Percentiles rank a stretch among this genome's conserved stretches.
Conservation (phyloP, 2,888 invertebrate species). For the Rhamnusium bicolor region DNA sequence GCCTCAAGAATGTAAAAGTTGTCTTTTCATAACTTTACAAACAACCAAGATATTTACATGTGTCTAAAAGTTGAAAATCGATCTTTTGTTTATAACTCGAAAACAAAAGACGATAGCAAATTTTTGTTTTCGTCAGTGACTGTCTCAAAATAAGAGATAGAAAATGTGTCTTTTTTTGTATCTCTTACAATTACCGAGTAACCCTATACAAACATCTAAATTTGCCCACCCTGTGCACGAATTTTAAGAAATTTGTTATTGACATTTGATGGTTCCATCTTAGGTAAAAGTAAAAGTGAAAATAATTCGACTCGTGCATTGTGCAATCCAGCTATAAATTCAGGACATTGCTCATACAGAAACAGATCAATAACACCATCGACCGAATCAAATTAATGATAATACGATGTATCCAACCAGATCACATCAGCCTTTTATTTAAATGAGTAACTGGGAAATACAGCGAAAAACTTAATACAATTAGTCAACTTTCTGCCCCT, state of each 20-base stretch:
- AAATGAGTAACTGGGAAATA: background rate
- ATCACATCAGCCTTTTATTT: background rate
- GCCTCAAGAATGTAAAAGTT: no score
- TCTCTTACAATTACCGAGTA: no score
- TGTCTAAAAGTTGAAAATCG: no score
- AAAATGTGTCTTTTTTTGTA: no score
- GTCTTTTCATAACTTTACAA: no score
- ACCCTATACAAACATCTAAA: no score
- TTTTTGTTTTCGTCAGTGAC: no score
- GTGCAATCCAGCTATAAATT: background rate
- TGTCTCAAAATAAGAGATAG: no score
- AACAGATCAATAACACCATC: background rate
- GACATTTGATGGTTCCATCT: background rate
- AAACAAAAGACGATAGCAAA: no score
- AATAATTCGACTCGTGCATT: background rate
- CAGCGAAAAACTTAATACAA: background rate
- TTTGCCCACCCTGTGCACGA: background rate
- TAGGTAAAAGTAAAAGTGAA: background rate
- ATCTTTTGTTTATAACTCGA: no score
- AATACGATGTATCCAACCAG: background rate
- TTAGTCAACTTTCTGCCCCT: constrained; percentile 10
- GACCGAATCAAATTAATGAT: background rate
- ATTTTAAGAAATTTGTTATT: background rate
- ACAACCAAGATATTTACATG: no score
- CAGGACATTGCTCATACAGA: background rate